Percentiles rank a stretch among this genome's conserved stretches.
These are phyloP conservation scores for Paracyprichromis sp. DNA, from an alignment of 2,113 vertebrate species.

Conservation along the genomic window DNA sequence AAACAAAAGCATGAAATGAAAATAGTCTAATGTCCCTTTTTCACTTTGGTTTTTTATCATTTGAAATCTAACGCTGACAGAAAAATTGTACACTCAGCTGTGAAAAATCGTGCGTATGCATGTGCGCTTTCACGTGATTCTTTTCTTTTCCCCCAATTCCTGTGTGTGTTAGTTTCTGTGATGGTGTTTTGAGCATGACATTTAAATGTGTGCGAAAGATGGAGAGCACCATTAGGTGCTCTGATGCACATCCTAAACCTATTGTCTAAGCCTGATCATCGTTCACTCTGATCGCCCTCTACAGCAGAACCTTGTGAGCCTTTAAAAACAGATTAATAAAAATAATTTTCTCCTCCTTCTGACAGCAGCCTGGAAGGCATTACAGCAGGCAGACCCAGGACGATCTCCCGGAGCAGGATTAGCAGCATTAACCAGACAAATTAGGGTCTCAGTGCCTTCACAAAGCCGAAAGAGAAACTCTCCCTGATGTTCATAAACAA, in stretches of 20 bases:
- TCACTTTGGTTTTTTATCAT: conserved; percentile 2
- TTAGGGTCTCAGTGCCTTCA: conserved; percentile 31
- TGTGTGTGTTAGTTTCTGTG: neutral
- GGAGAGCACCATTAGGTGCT: conserved; percentile 30
- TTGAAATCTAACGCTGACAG: conserved; percentile 14
- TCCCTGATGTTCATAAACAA: conserved; percentile 41
- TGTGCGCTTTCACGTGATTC: neutral
- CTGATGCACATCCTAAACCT: conserved; percentile 35
- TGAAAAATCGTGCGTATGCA: neutral
- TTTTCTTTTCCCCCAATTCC: fast-evolving
- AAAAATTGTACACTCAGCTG: neutral
- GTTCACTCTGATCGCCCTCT: conserved; percentile 36
- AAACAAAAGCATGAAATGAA: conserved; percentile 50
- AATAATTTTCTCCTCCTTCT: conserved; percentile 33
- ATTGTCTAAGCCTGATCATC: conserved; percentile 37
- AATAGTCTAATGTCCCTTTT: conserved; percentile 21
- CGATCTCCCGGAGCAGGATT: conserved; percentile 46
- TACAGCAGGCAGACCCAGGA: conserved; percentile 22
- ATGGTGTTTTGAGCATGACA: neutral
- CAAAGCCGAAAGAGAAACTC: conserved; percentile 25
- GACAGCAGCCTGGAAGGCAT: conserved; percentile 55
- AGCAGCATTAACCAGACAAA: conserved; percentile 59
- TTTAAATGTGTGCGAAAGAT: neutral
- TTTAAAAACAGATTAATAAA: conserved; percentile 65
- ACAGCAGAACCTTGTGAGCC: conserved; percentile 30